phyloP scores from a whole-genome alignment of 2,113 vertebrate genomes.

The Hemicordylus capensis region DNA sequence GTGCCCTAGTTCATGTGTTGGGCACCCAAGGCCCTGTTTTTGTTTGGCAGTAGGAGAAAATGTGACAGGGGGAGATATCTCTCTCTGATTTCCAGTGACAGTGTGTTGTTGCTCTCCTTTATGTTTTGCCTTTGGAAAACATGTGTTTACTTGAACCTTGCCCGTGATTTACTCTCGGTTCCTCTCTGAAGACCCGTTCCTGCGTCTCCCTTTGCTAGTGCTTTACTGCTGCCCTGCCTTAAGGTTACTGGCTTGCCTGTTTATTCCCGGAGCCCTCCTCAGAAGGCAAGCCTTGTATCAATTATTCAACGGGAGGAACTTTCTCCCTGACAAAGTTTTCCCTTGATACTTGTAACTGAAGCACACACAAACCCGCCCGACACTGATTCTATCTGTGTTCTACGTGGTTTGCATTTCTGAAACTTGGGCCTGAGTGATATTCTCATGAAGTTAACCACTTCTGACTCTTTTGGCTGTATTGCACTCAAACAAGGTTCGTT shows the following conservation, averaged over 20 bases:
- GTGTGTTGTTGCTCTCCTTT: not conserved
- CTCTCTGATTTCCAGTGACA: not conserved
- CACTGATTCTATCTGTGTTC: not conserved
- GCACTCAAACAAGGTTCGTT: too few relatives aligned
- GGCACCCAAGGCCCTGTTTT: not conserved
- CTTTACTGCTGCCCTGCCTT: conserved; percentile 19
- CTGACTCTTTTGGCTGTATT: not conserved
- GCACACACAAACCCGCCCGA: not conserved
- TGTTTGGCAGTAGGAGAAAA: not conserved
- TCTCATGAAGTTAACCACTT: not conserved
- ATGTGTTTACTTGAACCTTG: not conserved
- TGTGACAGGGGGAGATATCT: not conserved
- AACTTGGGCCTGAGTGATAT: not conserved
- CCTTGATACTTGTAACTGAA: conserved; percentile 1
- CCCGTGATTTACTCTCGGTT: conserved; percentile 13
- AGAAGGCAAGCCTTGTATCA: conserved; percentile 12
- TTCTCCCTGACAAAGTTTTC: conserved; percentile 28
- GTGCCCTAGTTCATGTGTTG: not conserved
- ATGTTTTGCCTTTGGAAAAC: rapidly evolving
- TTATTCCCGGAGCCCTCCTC: conserved; percentile 31
- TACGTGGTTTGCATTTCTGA: not conserved
- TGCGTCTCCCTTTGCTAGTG: not conserved
- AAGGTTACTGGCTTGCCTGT: conserved; percentile 29
- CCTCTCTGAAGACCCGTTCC: not conserved
- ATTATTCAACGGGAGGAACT: conserved; percentile 36